Conservation (phyloP, 1,140 invertebrate genomes). For the Aphis craccivora region DNA sequence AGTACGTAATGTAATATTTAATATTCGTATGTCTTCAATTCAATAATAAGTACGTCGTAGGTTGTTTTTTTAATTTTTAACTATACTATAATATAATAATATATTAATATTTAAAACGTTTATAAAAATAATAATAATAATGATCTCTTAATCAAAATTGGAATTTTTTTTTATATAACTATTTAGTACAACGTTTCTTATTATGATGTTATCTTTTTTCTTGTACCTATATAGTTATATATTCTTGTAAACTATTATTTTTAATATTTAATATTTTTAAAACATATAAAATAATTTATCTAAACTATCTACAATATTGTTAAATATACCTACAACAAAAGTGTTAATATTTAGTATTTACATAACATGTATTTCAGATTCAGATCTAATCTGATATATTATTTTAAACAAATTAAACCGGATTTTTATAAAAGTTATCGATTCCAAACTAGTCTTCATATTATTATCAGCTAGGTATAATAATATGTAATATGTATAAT, state of each 20-base stretch:
- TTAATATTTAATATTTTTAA: not conserved
- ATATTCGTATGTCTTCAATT: not conserved
- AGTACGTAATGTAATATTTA: not conserved
- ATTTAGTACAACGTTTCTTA: not conserved
- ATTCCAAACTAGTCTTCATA: not conserved
- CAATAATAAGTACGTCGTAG: not conserved
- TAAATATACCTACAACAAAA: constrained; percentile 7
- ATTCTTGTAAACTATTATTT: not conserved
- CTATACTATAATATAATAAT: not conserved
- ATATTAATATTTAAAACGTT: not conserved
- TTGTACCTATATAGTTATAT: not conserved
- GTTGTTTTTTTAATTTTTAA: not conserved
- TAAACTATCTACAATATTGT: constrained; percentile 10
- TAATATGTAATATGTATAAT: too few relatives aligned
- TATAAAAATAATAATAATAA: not conserved
- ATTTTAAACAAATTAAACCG: not conserved
- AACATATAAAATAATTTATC: constrained; percentile 15
- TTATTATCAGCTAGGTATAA: not conserved
- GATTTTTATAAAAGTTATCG: constrained; percentile 6
- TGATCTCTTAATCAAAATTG: not conserved
- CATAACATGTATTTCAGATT: constrained; percentile 8
- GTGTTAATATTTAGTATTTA: not conserved
- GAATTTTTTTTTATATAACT: constrained; percentile 3
- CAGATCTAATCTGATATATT: not conserved
- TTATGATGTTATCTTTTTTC: not conserved